Evolutionary conservation across 2,888 invertebrate genomes (phyloP).

Genomic region (Rotaria sp.): DNA sequence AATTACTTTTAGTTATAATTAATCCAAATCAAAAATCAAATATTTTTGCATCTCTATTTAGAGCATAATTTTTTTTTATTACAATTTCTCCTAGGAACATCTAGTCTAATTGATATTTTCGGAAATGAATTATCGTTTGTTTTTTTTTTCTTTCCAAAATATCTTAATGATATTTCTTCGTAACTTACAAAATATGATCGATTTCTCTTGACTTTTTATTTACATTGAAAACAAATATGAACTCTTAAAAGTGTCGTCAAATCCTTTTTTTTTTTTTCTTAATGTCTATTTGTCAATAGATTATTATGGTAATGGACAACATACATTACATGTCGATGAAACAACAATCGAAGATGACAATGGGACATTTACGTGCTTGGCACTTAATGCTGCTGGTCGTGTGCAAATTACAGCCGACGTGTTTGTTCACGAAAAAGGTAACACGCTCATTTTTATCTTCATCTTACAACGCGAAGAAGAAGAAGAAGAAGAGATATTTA

Average conservation of each 20-base stretch:
- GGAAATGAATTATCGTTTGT: too few relatives aligned
- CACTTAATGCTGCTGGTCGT: conserved; percentile 21
- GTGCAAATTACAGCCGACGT: conserved; percentile 32
- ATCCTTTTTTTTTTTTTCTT: background rate
- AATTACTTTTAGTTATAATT: too few relatives aligned
- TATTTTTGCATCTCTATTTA: too few relatives aligned
- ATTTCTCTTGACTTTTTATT: background rate
- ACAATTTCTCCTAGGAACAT: background rate
- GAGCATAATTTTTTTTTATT: background rate
- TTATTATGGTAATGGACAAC: conserved; percentile 35
- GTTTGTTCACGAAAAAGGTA: conserved; percentile 37
- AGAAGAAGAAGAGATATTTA: background rate
- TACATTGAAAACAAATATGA: background rate
- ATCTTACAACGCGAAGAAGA: background rate
- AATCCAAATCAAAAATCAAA: too few relatives aligned
- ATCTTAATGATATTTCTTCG: too few relatives aligned
- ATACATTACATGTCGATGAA: conserved; percentile 26
- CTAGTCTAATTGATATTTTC: background rate
- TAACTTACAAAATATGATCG: background rate
- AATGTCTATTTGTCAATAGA: conserved; percentile 19
- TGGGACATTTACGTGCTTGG: conserved; percentile 31
- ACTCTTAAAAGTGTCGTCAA: background rate
- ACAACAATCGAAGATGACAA: conserved; percentile 30
- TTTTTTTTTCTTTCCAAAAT: too few relatives aligned
- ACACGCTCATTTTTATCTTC: background rate